A percentile compares a stretch with the other conserved stretches of the same genome.
phyloP scores from a whole-genome alignment of 2,888 invertebrate species.

The Eudemis profundana region DNA sequence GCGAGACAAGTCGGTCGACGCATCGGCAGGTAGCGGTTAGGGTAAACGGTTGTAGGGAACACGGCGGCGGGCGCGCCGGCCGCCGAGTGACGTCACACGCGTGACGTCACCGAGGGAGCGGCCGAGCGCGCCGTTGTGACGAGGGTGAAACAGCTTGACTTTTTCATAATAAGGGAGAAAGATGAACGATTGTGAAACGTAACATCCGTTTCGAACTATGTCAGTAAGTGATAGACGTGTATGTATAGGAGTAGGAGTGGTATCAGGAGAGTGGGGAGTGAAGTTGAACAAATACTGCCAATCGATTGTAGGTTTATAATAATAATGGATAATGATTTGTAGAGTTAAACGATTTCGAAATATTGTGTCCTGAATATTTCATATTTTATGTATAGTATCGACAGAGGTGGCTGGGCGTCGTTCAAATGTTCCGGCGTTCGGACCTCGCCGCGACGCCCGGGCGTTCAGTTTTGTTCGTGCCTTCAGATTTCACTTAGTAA shows the following conservation, averaged over 20 bases:
- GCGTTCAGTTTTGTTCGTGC: slow-evolving; percentile 45
- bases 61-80: slow-evolving; percentile 49
- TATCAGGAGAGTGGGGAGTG: slow-evolving; percentile 70
- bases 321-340: slow-evolving; percentile 78
- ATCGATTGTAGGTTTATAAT: slow-evolving; percentile 81
- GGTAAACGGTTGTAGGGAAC: slow-evolving; percentile 81
- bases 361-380: slow-evolving; percentile 79
- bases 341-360: slow-evolving; percentile 78
- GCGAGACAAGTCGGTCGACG: slow-evolving; percentile 37
- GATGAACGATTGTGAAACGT: slow-evolving; percentile 9
- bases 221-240: slow-evolving; percentile 17
- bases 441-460: neutral
- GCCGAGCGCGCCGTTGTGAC: slow-evolving; percentile 1
- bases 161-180: slow-evolving; percentile 7
- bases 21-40: slow-evolving; percentile 57
- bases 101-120: slow-evolving; percentile 3
- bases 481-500: slow-evolving; percentile 14
- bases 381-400: slow-evolving; percentile 79
- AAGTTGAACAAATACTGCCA: slow-evolving; percentile 81
- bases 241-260: slow-evolving; percentile 48
- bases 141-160: slow-evolving; percentile 30
- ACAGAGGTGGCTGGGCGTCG: slow-evolving; percentile 63
- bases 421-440: slow-evolving; percentile 47
- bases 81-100: slow-evolving; percentile 44
- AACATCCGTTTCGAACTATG: slow-evolving; percentile 24